Conservation (phyloP, 1,140 invertebrate genomes). For the Leptinotarsa lineolata region DNA sequence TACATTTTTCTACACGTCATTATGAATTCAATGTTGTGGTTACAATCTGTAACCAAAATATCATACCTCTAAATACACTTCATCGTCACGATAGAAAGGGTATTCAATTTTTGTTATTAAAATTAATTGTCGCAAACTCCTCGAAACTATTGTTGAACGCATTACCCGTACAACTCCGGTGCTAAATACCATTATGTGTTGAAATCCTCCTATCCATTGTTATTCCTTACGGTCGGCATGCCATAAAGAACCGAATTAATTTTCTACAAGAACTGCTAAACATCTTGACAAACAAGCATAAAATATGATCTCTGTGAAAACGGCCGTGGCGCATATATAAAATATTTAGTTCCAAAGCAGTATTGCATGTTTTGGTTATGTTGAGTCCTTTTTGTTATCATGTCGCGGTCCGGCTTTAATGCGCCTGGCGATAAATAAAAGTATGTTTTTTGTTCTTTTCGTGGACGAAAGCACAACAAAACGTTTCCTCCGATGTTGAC, state of each 20-base stretch:
- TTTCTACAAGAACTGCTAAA: slow-evolving; percentile 43
- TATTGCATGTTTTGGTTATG: slow-evolving; percentile 15
- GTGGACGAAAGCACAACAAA: neutral
- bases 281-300: slow-evolving; percentile 46
- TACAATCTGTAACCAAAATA: too few relatives aligned
- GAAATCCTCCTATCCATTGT: slow-evolving; percentile 39
- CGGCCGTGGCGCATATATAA: slow-evolving; percentile 35
- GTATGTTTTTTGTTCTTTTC: slow-evolving; percentile 3
- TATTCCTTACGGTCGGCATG: slow-evolving; percentile 31
- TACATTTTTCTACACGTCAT: too few relatives aligned
- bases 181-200: slow-evolving; percentile 22
- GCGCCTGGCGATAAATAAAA: slow-evolving; percentile 19
- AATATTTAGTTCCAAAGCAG: slow-evolving; percentile 34
- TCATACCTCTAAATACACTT: too few relatives aligned
- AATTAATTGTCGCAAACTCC: too few relatives aligned
- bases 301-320: slow-evolving; percentile 44
- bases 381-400: slow-evolving; percentile 10
- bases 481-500: too few relatives aligned
- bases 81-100: too few relatives aligned
- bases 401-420: slow-evolving; percentile 19
- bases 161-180: neutral
- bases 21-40: too few relatives aligned
- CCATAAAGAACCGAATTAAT: slow-evolving; percentile 43
- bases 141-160: too few relatives aligned
- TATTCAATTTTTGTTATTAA: too few relatives aligned